Evolutionary conservation across 1,140 invertebrate species (phyloP).

Genomic region (Euschistus heros): DNA sequence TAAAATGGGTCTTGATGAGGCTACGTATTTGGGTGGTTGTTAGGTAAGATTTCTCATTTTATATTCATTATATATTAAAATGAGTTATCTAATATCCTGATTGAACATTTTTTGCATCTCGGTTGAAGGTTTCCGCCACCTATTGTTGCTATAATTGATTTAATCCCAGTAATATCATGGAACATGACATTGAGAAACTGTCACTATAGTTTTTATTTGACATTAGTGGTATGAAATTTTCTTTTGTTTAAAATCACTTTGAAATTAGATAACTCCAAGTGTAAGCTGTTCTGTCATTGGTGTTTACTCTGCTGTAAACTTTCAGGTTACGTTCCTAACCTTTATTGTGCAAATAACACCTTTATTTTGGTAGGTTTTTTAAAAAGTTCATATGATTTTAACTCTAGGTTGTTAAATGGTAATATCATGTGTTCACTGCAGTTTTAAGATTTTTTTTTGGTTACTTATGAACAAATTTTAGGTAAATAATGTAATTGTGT

Average conservation of each 20-base stretch:
- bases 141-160: background rate
- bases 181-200: conserved; percentile 4
- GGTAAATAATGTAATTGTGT: no score
- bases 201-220: conserved; percentile 8
- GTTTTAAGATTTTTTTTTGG: no score
- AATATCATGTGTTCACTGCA: no score
- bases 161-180: background rate
- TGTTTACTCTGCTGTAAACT: background rate
- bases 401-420: no score
- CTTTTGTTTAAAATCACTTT: background rate
- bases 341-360: no score
- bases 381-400: no score
- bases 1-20: conserved; percentile 20
- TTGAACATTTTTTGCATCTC: background rate
- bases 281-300: background rate
- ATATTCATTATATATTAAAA: background rate
- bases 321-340: no score
- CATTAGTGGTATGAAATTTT: background rate
- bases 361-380: no score
- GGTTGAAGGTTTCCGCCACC: background rate
- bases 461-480: no score
- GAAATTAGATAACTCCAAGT: background rate
- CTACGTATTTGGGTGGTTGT: conserved; percentile 18
- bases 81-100: conserved; percentile 2
- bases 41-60: conserved; percentile 12